Evolutionary conservation across 2,797 vertebrate genomes (phyloP), one percentile per base, ranked within the genome.

Genomic region (Malurus leucopterus): DNA sequence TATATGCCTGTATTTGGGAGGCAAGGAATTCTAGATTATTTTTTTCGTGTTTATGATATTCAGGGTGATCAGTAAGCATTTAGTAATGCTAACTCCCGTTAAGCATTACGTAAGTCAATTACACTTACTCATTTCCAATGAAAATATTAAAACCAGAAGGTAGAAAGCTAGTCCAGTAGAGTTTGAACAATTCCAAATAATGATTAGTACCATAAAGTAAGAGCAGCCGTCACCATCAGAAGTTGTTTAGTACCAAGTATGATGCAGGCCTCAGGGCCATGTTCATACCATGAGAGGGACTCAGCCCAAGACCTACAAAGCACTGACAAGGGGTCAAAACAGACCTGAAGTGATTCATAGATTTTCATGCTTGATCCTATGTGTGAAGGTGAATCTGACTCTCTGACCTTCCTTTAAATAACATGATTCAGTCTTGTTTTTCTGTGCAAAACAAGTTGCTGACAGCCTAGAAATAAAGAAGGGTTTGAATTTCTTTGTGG

Each of bases 101-200:
- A 86, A 74, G 8, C 32, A 20, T 67, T 86, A 47, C 21, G 3
- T 13, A 36, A 89, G 19, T 63, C 64, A 68, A 38, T 86, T 86
- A 50, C n/a, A 29, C 11, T 76, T 79, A 62, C 0, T 67, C 15
- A 46, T 82, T 89, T 93, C 54, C 51, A 68, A 79, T 40, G 40
- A 74, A 88, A 92, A 64, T 62, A 90, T 79, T 93, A 84, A 84
- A 93, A 44, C 29, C 64, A 74, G 54, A 82, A 83, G 74, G 61
- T 73, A 47, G 36, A 71, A 54, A 44, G 23, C 54, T 62, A 49
- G 49, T 61, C 43, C 50, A 68, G 55, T 29, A 44, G 57, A 57
- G 18, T 24, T 59, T 4, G 1, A 91, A 68, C 18, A 36, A 76
- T 77, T 92, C 38, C 46, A 84, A 68, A 54, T 57, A 78, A 53